phyloP scores from a whole-genome alignment of 2,888 invertebrate species.

The Heliconius hortense region DNA sequence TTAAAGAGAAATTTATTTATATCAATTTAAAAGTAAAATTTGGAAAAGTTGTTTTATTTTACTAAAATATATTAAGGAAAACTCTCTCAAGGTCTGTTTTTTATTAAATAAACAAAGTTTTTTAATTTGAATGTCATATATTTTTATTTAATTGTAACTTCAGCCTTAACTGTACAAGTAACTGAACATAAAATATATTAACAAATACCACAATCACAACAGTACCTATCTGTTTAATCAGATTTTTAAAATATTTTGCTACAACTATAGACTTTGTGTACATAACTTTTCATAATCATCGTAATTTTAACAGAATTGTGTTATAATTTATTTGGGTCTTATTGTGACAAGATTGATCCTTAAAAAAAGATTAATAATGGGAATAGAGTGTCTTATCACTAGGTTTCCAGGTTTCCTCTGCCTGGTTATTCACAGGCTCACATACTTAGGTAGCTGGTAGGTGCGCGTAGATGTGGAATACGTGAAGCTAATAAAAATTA shows the following conservation, averaged over 20 bases:
- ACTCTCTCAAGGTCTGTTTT: neutral
- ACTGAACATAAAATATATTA: neutral
- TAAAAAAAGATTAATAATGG: too few relatives aligned
- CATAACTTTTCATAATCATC: too few relatives aligned
- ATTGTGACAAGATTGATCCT: too few relatives aligned
- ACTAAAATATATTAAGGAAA: neutral
- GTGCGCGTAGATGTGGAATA: too few relatives aligned
- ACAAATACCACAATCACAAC: neutral
- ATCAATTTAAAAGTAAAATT: neutral
- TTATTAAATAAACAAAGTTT: neutral
- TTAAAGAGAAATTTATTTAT: constrained; percentile 10
- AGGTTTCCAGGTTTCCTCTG: too few relatives aligned
- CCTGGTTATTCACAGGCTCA: too few relatives aligned
- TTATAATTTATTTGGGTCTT: too few relatives aligned
- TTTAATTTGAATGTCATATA: neutral
- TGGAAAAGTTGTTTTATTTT: constrained; percentile 8
- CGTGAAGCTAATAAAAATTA: neutral
- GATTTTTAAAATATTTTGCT: too few relatives aligned
- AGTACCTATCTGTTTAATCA: neutral
- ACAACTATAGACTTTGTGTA: too few relatives aligned
- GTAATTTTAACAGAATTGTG: too few relatives aligned
- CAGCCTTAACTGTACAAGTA: neutral
- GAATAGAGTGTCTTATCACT: too few relatives aligned
- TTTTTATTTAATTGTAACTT: neutral
- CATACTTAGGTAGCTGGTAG: too few relatives aligned